Evolutionary conservation across 2,797 vertebrate species (phyloP), one percentile per base, ranked within the genome.

Genomic region (Arctocebus calabarensis): DNA sequence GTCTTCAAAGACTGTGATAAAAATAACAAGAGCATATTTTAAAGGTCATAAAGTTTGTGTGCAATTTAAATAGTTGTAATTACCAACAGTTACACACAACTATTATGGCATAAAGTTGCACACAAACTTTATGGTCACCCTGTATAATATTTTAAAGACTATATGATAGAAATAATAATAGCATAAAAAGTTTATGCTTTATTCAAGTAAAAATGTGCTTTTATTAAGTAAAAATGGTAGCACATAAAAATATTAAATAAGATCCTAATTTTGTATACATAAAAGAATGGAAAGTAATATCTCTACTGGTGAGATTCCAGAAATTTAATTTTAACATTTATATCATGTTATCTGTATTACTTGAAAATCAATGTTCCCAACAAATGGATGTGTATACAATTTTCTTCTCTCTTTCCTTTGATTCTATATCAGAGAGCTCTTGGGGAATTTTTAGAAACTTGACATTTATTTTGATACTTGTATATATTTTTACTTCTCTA

Each of bases 221-320:
- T n/a, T 66, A 29, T 40, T 90, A 86, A 84, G 34, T 78, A 71
- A 94, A 94, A 94, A 64, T 29, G 2, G 32, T 23, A 90, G 6
- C 43, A 90, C 9, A 64, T 82, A 90, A 90, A 79, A 79, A 78
- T 94, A 90, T 78, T 79, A 81, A 45, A 34, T 45, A 74, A 61
- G 52, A 48, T 37, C 59, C 40, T 82, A 87, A 83, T 74, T 48
- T 52, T 55, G 0, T 43, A n/a, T 29, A 48, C 45, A 70, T 62
- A 43, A 85, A 71, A 85, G 3, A 43, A 22, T 62, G 66, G 34
- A 90, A 90, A 40, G 43, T 23, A 71, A 59, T 71, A 78, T 43
- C 8, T 34, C 7, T 43, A 52, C 23, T 52, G n/a, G 23, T 45
- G 27, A 10, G 45, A 48, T 82, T 86, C 22, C 16, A 75, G 7